Evolutionary conservation across 2,113 vertebrate species (phyloP).

Genomic region (Tylochromis polylepis): DNA sequence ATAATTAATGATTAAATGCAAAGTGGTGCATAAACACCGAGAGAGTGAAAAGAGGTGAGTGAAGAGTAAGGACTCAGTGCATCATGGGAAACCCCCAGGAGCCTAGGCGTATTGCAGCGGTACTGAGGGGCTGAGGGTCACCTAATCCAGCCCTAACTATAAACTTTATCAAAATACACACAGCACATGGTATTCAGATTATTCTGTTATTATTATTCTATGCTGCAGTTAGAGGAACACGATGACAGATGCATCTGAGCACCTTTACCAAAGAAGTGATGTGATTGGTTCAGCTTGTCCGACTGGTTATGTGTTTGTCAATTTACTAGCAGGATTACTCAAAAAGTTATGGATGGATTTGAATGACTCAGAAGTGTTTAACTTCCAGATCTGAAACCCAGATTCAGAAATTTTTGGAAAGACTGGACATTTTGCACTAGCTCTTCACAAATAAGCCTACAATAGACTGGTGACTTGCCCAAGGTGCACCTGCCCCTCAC

Average conservation of each 20-base stretch:
- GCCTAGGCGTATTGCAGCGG: not conserved
- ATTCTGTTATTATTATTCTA: not conserved
- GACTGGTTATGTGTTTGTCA: not conserved
- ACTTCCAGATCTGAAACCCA: not conserved
- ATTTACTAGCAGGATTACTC: not conserved
- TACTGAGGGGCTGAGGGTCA: not conserved
- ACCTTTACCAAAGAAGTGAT: not conserved
- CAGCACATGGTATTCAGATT: not conserved
- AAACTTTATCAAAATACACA: not conserved
- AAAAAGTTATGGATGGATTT: not conserved
- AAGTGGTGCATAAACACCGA: not conserved
- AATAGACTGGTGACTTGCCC: not conserved
- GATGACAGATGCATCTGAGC: not conserved
- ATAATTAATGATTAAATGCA: not conserved
- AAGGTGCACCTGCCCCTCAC: not conserved
- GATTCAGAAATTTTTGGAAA: not conserved
- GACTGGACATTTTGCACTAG: not conserved
- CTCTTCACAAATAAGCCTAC: not conserved
- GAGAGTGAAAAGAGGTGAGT: not conserved
- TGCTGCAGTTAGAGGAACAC: not conserved
- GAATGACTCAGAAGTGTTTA: not conserved
- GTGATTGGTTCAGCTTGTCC: not conserved
- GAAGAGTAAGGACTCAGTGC: not conserved
- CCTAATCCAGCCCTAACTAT: not conserved
- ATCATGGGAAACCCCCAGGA: not conserved